Conservation (phyloP, 1,140 invertebrate genomes). For the Tetramorium alpestre region DNA sequence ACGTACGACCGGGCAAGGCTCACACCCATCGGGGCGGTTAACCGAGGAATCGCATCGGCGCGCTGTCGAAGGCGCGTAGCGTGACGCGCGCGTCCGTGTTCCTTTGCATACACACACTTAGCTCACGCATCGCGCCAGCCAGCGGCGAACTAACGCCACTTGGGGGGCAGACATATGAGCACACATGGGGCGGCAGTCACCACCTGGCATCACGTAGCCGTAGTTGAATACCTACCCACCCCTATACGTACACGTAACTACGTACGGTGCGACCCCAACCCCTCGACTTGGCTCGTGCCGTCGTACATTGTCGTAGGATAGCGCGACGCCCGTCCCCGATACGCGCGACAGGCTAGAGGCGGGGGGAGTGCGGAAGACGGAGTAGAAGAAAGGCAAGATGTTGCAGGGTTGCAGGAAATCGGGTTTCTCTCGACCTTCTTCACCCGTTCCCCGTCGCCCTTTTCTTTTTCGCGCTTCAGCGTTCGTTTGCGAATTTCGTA, state of each 20-base stretch:
- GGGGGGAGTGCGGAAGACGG: background rate
- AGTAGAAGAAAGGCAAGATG: background rate
- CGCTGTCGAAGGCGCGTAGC: slow-evolving; percentile 37
- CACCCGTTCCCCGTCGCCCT: background rate
- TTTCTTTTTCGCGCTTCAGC: background rate
- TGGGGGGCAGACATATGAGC: slow-evolving; percentile 79
- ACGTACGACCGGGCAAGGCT: background rate
- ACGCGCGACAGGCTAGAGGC: background rate
- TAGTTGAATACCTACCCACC: slow-evolving; percentile 75
- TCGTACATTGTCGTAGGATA: slow-evolving; percentile 74
- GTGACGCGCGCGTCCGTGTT: slow-evolving; percentile 21
- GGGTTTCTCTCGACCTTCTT: slow-evolving; percentile 1
- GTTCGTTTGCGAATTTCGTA: background rate
- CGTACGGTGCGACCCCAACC: slow-evolving; percentile 74
- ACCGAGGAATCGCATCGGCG: slow-evolving; percentile 35
- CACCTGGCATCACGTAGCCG: slow-evolving; percentile 76
- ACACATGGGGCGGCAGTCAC: slow-evolving; percentile 80
- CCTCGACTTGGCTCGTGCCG: slow-evolving; percentile 78
- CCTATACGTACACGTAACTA: slow-evolving; percentile 66
- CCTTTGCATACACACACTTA: background rate
- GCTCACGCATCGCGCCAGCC: slow-evolving; percentile 12
- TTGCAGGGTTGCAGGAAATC: slow-evolving; percentile 6
- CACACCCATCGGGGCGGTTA: slow-evolving; percentile 42
- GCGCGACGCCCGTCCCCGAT: background rate
- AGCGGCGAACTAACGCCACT: slow-evolving; percentile 57